These are phyloP conservation scores for Ginglymostoma cirratum DNA, from an alignment of 2,113 vertebrate genomes.

Conservation along the genomic window DNA sequence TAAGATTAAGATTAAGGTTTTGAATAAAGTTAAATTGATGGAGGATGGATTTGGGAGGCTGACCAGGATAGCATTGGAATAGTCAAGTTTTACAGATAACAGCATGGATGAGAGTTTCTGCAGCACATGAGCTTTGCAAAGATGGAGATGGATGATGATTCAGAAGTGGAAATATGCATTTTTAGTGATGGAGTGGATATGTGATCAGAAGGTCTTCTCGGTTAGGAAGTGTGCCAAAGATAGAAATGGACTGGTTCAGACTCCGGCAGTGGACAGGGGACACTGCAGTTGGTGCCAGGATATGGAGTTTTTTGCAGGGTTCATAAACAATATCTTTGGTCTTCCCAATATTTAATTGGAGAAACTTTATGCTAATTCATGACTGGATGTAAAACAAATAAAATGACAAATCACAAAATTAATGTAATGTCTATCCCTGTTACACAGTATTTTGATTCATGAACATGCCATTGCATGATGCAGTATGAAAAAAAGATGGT, in stretches of 20 bases:
- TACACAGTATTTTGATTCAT: neutral
- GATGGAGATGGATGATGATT: too few species aligned
- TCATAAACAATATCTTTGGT: neutral
- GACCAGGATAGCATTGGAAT: too few species aligned
- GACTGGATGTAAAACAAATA: neutral
- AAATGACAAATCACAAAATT: neutral
- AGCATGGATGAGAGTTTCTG: too few species aligned
- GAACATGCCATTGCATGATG: neutral
- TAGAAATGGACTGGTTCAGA: neutral
- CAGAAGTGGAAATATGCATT: too few species aligned
- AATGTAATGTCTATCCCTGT: neutral
- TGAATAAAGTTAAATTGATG: too few species aligned
- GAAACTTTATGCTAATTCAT: neutral
- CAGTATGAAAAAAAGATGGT: neutral
- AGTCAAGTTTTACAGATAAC: too few species aligned
- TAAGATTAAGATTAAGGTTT: too few species aligned
- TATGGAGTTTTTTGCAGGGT: neutral
- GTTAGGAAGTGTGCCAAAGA: neutral
- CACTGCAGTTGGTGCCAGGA: neutral
- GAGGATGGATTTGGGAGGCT: too few species aligned
- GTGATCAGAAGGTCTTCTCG: neutral
- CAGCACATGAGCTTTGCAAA: too few species aligned
- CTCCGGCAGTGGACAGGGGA: neutral
- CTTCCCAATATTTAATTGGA: neutral
- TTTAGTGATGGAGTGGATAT: neutral